Evolutionary conservation across 1,140 invertebrate genomes (phyloP).

Genomic region (Apocrypta bakeri): DNA sequence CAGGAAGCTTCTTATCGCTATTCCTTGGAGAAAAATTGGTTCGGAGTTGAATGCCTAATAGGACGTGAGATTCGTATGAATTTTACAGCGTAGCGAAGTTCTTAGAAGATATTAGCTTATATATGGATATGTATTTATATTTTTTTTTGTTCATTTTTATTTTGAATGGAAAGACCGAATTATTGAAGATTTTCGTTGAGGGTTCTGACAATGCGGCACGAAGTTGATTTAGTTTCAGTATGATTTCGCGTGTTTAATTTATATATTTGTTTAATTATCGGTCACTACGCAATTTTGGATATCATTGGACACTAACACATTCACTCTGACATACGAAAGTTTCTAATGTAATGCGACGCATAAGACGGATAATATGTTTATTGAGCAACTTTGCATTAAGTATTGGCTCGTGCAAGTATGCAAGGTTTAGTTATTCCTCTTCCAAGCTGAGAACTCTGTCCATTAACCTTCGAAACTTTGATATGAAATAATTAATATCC

Average conservation of each 20-base stretch:
- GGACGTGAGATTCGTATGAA: constrained; percentile 1
- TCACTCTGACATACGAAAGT: too few species aligned
- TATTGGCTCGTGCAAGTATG: too few species aligned
- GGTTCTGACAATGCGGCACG: background rate
- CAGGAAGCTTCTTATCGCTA: constrained; percentile 3
- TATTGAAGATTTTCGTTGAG: background rate
- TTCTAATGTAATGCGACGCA: too few species aligned
- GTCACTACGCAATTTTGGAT: too few species aligned
- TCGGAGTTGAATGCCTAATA: constrained; percentile 7
- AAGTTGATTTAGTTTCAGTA: background rate
- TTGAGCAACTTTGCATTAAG: too few species aligned
- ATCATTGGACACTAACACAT: too few species aligned
- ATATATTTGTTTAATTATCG: background rate
- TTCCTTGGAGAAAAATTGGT: constrained; percentile 1
- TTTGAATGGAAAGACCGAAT: background rate
- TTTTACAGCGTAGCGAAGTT: background rate
- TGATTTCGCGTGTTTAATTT: background rate
- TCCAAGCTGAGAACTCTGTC: background rate
- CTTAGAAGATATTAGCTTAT: background rate
- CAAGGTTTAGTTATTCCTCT: too few species aligned
- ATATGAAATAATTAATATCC: background rate
- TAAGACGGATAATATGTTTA: too few species aligned
- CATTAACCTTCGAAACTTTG: background rate
- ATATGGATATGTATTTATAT: background rate
- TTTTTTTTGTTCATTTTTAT: background rate